Conservation (phyloP, 2,113 vertebrate species). For the Amblyornis subalaris region DNA sequence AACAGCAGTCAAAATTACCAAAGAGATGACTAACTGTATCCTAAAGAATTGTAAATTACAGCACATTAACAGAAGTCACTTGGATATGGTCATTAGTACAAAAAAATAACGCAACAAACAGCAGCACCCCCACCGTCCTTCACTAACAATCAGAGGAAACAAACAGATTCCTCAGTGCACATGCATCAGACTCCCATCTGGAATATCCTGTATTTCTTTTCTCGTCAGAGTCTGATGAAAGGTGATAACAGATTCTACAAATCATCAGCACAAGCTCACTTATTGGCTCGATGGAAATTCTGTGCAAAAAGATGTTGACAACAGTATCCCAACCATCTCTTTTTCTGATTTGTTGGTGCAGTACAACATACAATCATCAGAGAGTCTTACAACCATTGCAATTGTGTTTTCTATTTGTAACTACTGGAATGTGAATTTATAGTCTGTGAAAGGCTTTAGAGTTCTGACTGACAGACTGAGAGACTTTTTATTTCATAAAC, state of each 20-base stretch:
- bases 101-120: slow-evolving; percentile 10
- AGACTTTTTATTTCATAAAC: slow-evolving; percentile 34
- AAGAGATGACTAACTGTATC: neutral
- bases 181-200: slow-evolving; percentile 58
- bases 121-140: slow-evolving; percentile 50
- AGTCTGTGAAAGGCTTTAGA: slow-evolving; percentile 39
- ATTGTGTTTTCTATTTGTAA: slow-evolving; percentile 45
- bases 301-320: slow-evolving; percentile 49
- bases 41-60: neutral
- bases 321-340: slow-evolving; percentile 34
- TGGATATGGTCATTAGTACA: slow-evolving; percentile 4
- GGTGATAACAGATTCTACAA: slow-evolving; percentile 64
- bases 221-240: slow-evolving; percentile 57
- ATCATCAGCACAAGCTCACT: slow-evolving; percentile 57
- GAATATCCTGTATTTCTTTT: slow-evolving; percentile 72
- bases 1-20: neutral
- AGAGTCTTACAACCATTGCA: slow-evolving; percentile 32
- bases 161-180: slow-evolving; percentile 60
- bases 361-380: slow-evolving; percentile 10
- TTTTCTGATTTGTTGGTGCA: slow-evolving; percentile 38
- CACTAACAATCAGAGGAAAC: slow-evolving; percentile 74
- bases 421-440: slow-evolving; percentile 56
- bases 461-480: slow-evolving; percentile 42
- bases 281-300: slow-evolving; percentile 55
- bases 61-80: slow-evolving; percentile 21